Evolutionary conservation across 2,113 vertebrate genomes (phyloP), one percentile per base, ranked within the genome.

Genomic region (Centropristis striata): DNA sequence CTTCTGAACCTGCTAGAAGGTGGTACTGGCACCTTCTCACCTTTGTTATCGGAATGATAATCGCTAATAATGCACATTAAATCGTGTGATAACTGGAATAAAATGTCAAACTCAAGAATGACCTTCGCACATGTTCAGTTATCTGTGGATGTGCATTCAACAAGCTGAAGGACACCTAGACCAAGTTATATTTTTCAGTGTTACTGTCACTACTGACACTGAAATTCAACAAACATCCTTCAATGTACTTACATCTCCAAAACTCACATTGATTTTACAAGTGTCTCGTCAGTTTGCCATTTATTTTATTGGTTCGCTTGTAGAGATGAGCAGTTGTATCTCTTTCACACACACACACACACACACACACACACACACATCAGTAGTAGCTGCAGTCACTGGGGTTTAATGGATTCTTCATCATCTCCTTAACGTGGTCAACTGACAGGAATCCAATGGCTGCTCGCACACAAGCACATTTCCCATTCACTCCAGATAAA

Each of bases 381-480:
- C 21, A 67, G 51, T 20, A 2, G 28, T 13, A 27, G 55, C 39
- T 50, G 55, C 72, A 84, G 72, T 82, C 74, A 27, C 39, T 13
- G 49, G 16, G 20, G 51, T 65, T 88, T 92, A 89, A 90, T 80
- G 54, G 87, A 86, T 90, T 86, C 78, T 92, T 85, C 64, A 88
- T 92, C 90, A 86, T 88, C 69, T 64, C 25, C 78, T 91, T 84
- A 81, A 88, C 75, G 75, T 84, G 88, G 81, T 86, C 86, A 90
- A 71, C 85, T 83, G 91, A 88, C 90, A 88, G 85, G 68, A 93
- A 86, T 84, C 89, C 88, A 84, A 86, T 88, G 90, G 75, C 70
- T 44, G 67, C 84, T 78, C 58, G 16, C 65, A 50, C 75, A 61
- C 60, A 0, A 58, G 65, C 78, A 71, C 81, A 73, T 81, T 82